Evolutionary conservation across 2,888 invertebrate species (phyloP).

Genomic region (Leptinotarsa peninsularis): DNA sequence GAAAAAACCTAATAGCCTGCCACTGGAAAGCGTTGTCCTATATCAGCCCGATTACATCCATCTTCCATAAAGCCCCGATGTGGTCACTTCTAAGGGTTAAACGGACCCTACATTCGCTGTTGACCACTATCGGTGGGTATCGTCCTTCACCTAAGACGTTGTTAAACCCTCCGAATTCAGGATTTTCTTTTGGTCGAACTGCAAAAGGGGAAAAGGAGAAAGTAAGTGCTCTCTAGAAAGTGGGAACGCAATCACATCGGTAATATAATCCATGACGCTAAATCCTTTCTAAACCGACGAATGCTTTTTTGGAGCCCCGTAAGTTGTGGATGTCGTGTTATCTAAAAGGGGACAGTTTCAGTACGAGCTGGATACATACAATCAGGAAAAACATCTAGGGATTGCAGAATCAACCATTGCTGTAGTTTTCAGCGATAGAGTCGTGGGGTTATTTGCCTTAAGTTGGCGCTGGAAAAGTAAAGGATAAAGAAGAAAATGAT

Average conservation of each 20-base stretch:
- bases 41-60: conserved; percentile 12
- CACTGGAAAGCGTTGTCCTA: neutral
- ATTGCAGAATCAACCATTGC: neutral
- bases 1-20: neutral
- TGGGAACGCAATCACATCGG: conserved; percentile 48
- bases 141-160: conserved; percentile 58
- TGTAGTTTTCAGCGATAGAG: no score
- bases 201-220: conserved; percentile 58
- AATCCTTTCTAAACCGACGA: conserved; percentile 30
- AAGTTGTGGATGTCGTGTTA: conserved; percentile 44
- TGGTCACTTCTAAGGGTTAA: conserved; percentile 10
- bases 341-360: conserved; percentile 38
- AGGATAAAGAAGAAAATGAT: no score
- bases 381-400: neutral
- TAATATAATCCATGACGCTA: conserved; percentile 46
- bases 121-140: conserved; percentile 41
- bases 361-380: conserved; percentile 2
- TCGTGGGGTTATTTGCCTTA: no score
- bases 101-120: conserved; percentile 51
- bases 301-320: conserved; percentile 35
- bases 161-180: conserved; percentile 58
- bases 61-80: neutral
- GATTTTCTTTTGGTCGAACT: conserved; percentile 60
- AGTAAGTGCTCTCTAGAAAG: conserved; percentile 47
- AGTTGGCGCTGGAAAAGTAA: no score